Base-by-base conservation (phyloP, 2,797 vertebrate species). In the Neosilurus hyrtlii region DNA sequence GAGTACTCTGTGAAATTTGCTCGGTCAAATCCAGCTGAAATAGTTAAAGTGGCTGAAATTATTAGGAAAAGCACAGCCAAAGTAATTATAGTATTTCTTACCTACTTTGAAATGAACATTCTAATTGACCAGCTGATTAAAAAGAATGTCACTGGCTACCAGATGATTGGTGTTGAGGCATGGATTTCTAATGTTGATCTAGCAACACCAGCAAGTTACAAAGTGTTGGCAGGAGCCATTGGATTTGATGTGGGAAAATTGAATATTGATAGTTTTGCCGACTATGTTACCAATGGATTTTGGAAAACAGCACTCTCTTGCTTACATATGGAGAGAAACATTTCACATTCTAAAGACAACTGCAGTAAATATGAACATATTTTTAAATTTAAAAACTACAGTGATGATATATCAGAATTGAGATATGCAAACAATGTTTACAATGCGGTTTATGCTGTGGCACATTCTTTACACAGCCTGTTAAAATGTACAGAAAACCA, bases 151-250 rank as follows among this genome's bases (percentile, higher is more conserved):
- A 93, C 92, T 43, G 93, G 92, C 18, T 88, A 89, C 9, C 93
- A 94, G 87, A 93, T 94, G 66, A 88, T 94, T 16, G 94, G 93
- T 2, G 93, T 93, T 81, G 92, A 43, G 37, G 37, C 89, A 66
- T 94, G 93, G 93, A 94, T 94, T 85, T 92, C 93, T n/a, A 92
- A 93, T 0, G 86, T 92, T 83, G 92, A 91, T 83, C 90, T 94
- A 1, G 86, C 93, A 57, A 94, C 93, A 37, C 91, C 92, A 9
- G 90, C 86, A 51, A 93, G 91, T 83, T 93, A 91, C 15, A 86
- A 67, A 26, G 87, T 94, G 12, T 83, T 94, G 30, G 90, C 92
- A 78, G 94, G 94, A 3, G 89, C 93, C 4, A 85, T 94, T 11
- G 94, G 93, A 1, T 93, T 94, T 80, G 92, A 92, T 26, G 89